Evolutionary conservation across 2,888 invertebrate species (phyloP).

Genomic region (Agriopis leucophaearia): DNA sequence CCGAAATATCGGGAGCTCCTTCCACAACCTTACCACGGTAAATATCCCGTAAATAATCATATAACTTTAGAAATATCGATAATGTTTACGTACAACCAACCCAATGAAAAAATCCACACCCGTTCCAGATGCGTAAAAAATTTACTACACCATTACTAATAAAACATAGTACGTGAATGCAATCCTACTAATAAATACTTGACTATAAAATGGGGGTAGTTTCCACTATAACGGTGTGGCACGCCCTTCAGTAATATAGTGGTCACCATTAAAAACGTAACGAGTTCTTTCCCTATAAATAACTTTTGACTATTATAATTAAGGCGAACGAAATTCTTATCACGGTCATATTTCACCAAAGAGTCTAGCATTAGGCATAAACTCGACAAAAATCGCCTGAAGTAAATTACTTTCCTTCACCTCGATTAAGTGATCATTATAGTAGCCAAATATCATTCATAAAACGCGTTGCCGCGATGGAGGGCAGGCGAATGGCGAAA

Average conservation of each 20-base stretch:
- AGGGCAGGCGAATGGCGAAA: slow-evolving; percentile 48
- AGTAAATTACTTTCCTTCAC: slow-evolving; percentile 72
- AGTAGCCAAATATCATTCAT: slow-evolving; percentile 60
- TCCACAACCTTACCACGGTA: too few relatives aligned
- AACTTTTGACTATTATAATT: slow-evolving; percentile 78
- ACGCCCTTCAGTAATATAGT: slow-evolving; percentile 81
- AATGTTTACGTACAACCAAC: slow-evolving; percentile 18
- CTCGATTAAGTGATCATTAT: slow-evolving; percentile 80
- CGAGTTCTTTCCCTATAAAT: slow-evolving; percentile 80
- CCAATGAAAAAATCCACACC: slow-evolving; percentile 23
- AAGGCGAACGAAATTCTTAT: slow-evolving; percentile 81
- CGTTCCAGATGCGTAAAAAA: slow-evolving; percentile 36
- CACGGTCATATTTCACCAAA: slow-evolving; percentile 78
- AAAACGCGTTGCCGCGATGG: slow-evolving; percentile 57
- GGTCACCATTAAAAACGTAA: slow-evolving; percentile 80
- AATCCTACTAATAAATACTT: slow-evolving; percentile 56
- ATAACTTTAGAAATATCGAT: too few relatives aligned
- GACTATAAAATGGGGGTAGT: slow-evolving; percentile 65
- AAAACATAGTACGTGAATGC: slow-evolving; percentile 50
- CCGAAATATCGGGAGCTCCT: too few relatives aligned
- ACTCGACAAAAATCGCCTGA: slow-evolving; percentile 54
- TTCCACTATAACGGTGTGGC: slow-evolving; percentile 60
- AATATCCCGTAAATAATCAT: too few relatives aligned
- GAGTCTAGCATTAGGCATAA: slow-evolving; percentile 75
- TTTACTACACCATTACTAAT: slow-evolving; percentile 42